Evolutionary conservation across 2,888 invertebrate genomes (phyloP).

Genomic region (Drosophila hamatofila): DNA sequence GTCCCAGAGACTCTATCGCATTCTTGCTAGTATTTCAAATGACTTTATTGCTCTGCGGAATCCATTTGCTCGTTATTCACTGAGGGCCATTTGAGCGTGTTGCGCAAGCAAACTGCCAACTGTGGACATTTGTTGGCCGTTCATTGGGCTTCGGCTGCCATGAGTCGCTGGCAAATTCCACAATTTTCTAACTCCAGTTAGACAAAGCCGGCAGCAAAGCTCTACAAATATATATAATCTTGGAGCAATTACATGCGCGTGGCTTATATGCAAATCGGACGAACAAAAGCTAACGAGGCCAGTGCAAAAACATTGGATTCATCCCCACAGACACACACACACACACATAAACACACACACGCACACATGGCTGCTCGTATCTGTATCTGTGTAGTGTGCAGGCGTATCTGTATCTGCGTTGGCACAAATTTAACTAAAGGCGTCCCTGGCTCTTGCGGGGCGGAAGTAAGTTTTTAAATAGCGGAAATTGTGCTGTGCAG

Average conservation of each 20-base stretch:
- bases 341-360: background rate
- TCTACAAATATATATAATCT: constrained; percentile 50
- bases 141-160: constrained; percentile 2
- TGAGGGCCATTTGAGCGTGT: constrained; percentile 11
- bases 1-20: background rate
- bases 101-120: constrained; percentile 10
- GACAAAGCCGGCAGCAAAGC: constrained; percentile 20
- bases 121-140: constrained; percentile 1
- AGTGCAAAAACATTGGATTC: constrained; percentile 37
- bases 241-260: constrained; percentile 58
- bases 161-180: constrained; percentile 14
- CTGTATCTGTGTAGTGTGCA: constrained; percentile 14
- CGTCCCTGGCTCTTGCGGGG: constrained; percentile 31
- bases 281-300: constrained; percentile 57
- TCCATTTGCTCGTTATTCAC: constrained; percentile 15
- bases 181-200: constrained; percentile 16
- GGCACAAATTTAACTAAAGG: constrained; percentile 61
- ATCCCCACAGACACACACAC: constrained; percentile 7
- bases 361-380: constrained; percentile 10
- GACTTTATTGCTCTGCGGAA: constrained; percentile 15
- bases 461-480: constrained; percentile 79
- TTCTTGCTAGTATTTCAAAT: background rate
- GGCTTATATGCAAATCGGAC: constrained; percentile 61
- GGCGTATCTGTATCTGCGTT: constrained; percentile 29
- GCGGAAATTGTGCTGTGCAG: constrained; percentile 79